Evolutionary conservation across 2,797 vertebrate genomes (phyloP).

Genomic region (Anas flavirostris): DNA sequence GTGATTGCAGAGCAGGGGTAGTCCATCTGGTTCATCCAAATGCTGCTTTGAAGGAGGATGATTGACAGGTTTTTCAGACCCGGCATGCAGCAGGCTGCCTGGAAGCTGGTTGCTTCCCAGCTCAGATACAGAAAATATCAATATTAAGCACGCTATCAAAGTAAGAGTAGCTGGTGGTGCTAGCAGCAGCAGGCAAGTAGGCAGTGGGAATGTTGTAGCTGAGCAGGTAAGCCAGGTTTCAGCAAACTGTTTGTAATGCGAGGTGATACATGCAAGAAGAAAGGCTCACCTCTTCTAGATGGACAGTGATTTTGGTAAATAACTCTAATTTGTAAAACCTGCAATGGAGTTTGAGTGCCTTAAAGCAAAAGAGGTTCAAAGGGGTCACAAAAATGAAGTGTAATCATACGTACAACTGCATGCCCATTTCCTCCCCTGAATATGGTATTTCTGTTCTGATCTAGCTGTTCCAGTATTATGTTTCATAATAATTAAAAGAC

Average conservation of each 20-base stretch:
- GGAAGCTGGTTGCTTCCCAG: conserved; percentile 4
- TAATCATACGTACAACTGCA: background rate
- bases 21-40: conserved; percentile 65
- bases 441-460: background rate
- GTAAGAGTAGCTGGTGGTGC: background rate
- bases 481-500: conserved; percentile 44
- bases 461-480: background rate
- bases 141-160: background rate
- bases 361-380: background rate
- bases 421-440: background rate
- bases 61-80: conserved; percentile 17
- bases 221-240: background rate
- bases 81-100: background rate
- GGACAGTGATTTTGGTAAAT: background rate
- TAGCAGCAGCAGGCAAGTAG: background rate
- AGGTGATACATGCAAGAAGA: background rate
- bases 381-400: background rate
- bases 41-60: conserved; percentile 26
- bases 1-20: conserved; percentile 35
- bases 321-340: background rate
- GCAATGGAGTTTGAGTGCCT: background rate
- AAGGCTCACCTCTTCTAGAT: background rate
- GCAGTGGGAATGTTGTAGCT: background rate
- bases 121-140: background rate
- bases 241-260: background rate